Conservation (phyloP, 2,113 vertebrate species). For the Mugil cephalus region DNA sequence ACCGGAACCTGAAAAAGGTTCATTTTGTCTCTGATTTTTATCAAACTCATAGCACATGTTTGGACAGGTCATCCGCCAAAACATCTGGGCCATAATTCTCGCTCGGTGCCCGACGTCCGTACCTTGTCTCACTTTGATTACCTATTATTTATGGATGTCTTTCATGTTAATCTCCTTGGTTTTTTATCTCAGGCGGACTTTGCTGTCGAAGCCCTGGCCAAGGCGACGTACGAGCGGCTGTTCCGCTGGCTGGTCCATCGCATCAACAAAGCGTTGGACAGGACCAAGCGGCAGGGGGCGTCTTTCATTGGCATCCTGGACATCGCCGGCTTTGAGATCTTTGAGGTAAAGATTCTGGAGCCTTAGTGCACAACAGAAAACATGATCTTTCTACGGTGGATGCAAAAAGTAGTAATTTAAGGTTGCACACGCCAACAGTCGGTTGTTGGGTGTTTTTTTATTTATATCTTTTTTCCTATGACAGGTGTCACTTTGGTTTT, state of each 20-base stretch:
- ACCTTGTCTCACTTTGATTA: background rate
- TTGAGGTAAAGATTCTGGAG: constrained; percentile 90
- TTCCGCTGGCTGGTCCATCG: constrained; percentile 99
- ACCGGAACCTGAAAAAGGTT: constrained; percentile 3
- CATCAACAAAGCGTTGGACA: constrained; percentile 97
- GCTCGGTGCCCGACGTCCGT: constrained; percentile 1
- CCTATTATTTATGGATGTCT: background rate
- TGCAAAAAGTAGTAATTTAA: too few relatives aligned
- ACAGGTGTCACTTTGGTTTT: too few relatives aligned
- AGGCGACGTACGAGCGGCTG: constrained; percentile 97
- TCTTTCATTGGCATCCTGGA: constrained; percentile 99
- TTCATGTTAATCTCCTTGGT: background rate
- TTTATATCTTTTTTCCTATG: too few relatives aligned
- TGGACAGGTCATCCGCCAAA: background rate
- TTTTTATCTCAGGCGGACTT: constrained; percentile 90
- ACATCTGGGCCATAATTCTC: constrained; percentile 15
- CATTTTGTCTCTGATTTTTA: background rate
- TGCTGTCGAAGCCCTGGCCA: constrained; percentile 96
- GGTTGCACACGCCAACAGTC: too few relatives aligned
- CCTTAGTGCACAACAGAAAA: too few relatives aligned
- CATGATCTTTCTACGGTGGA: too few relatives aligned
- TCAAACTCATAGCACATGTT: background rate
- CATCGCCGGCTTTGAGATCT: constrained; percentile 98
- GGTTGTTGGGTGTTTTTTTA: too few relatives aligned
- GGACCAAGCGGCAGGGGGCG: constrained; percentile 97